These are phyloP conservation scores for Telmatochromis sp. DNA, from an alignment of 2,113 vertebrate genomes.

Conservation along the genomic window DNA sequence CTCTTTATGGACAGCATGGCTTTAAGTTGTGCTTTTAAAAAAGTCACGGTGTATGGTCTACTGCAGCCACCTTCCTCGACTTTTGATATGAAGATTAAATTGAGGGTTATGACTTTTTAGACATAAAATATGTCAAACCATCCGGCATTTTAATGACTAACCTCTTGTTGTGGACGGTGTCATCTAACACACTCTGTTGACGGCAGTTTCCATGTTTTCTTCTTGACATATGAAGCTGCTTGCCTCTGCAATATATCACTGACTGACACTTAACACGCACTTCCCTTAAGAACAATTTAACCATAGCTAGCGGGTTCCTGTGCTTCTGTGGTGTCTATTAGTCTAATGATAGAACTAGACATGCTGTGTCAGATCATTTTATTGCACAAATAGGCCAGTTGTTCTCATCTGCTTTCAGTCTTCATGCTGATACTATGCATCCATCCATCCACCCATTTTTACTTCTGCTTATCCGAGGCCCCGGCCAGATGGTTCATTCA, in stretches of 20 bases:
- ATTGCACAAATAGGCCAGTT: not conserved
- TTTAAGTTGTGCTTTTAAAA: not conserved
- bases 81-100: not conserved
- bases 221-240: not conserved
- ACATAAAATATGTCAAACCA: not conserved
- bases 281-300: not conserved
- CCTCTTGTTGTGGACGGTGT: not conserved
- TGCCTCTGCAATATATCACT: not conserved
- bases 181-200: not conserved
- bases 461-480: not conserved
- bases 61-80: not conserved
- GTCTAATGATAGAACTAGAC: not conserved
- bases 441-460: not conserved
- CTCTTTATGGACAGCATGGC: not conserved
- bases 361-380: not conserved
- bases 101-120: not conserved
- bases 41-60: not conserved
- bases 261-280: not conserved
- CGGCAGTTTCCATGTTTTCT: not conserved
- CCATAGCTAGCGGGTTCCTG: not conserved
- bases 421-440: not conserved
- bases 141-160: not conserved
- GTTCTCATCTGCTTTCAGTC: not conserved
- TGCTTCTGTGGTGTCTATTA: not conserved
- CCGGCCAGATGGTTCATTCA: not conserved